Evolutionary conservation across 2,888 invertebrate species (phyloP).

Genomic region (Tachystola acroxantha): DNA sequence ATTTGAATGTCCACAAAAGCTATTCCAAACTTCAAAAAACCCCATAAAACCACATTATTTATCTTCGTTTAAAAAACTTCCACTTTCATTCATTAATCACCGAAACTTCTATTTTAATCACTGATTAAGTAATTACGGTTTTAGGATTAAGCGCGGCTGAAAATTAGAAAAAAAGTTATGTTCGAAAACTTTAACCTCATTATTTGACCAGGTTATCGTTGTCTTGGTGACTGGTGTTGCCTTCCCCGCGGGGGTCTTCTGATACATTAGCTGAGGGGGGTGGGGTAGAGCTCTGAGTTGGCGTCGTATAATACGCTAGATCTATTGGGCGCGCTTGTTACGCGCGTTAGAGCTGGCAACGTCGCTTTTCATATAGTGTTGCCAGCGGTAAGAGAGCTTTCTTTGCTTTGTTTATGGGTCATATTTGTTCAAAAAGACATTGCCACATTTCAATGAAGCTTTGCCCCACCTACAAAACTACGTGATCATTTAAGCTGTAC

Average conservation of each 20-base stretch:
- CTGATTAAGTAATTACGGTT: conserved; percentile 1
- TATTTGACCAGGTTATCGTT: conserved; percentile 37
- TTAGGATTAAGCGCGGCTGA: conserved; percentile 19
- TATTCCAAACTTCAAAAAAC: neutral
- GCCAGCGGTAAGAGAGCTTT: conserved; percentile 45
- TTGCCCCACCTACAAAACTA: no score
- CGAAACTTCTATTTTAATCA: neutral
- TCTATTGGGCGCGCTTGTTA: conserved; percentile 32
- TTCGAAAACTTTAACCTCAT: conserved; percentile 75
- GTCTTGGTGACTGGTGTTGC: neutral
- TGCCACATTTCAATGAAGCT: no score
- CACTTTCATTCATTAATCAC: conserved; percentile 1
- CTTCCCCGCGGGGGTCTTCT: neutral
- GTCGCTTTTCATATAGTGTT: conserved; percentile 48
- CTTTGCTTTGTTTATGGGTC: conserved; percentile 28
- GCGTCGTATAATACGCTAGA: neutral
- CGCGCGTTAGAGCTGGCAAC: conserved; percentile 61
- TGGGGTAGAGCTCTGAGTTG: neutral
- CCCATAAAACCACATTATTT: neutral
- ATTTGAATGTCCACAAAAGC: neutral
- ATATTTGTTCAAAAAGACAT: no score
- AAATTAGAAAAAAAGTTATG: conserved; percentile 55
- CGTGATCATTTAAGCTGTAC: no score
- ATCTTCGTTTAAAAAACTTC: neutral
- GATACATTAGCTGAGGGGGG: neutral